Percentiles rank a stretch among this genome's conserved stretches.
phyloP scores from a whole-genome alignment of 2,113 vertebrate genomes.

The Muntiacus muntjak region DNA sequence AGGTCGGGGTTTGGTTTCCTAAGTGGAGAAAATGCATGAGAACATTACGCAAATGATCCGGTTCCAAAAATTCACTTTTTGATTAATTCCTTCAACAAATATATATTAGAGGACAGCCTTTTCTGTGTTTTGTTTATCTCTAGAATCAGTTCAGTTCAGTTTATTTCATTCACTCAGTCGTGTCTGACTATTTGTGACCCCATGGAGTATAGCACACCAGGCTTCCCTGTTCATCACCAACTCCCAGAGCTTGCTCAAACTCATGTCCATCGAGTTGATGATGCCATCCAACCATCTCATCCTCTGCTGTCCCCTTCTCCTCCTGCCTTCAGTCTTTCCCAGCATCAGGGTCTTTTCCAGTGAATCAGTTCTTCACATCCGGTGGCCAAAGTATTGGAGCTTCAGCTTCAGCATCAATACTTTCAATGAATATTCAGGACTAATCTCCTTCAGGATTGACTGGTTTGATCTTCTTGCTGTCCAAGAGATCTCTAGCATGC shows the following conservation, averaged over 20 bases:
- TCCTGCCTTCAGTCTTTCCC: neutral
- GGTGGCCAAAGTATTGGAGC: neutral
- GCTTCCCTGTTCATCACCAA: neutral
- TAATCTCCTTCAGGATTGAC: neutral
- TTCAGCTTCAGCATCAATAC: neutral
- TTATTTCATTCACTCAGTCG: neutral
- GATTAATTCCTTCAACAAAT: constrained; percentile 32
- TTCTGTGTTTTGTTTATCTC: neutral
- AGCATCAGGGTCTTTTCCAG: neutral
- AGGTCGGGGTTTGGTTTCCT: neutral
- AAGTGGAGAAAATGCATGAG: neutral
- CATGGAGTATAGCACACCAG: neutral
- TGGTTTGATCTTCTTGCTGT: neutral
- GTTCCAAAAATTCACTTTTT: neutral
- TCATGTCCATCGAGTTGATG: neutral
- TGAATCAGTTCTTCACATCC: neutral
- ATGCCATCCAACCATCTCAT: neutral
- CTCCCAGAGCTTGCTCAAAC: neutral
- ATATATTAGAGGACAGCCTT: neutral
- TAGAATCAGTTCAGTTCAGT: neutral
- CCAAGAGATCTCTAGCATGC: neutral
- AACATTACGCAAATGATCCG: neutral
- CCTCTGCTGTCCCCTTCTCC: neutral
- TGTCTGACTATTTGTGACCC: neutral
- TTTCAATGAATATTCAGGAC: neutral